Conservation (phyloP, 2,113 vertebrate species). For the Synodontis membranacea region DNA sequence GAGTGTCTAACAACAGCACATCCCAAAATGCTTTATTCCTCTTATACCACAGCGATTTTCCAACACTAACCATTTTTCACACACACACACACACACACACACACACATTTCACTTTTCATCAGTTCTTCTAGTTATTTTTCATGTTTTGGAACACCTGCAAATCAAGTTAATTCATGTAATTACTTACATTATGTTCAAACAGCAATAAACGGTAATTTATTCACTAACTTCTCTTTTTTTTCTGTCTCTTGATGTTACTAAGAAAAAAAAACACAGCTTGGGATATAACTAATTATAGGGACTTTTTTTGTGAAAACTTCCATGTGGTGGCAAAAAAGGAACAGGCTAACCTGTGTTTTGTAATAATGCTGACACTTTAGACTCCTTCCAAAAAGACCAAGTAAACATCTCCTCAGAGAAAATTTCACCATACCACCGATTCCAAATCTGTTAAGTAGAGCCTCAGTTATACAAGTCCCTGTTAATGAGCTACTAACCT, state of each 20-base stretch:
- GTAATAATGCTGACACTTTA: neutral
- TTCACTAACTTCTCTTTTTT: neutral
- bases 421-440: neutral
- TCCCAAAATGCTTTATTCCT: neutral
- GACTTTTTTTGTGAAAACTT: neutral
- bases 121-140: neutral
- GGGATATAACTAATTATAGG: neutral
- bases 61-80: neutral
- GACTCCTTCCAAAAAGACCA: neutral
- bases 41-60: neutral
- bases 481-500: neutral
- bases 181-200: neutral
- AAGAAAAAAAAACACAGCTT: neutral
- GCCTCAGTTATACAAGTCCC: neutral
- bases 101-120: neutral
- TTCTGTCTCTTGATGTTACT: neutral
- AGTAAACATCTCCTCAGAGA: neutral
- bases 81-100: too few species aligned
- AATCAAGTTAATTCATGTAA: neutral
- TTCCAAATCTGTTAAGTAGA: neutral
- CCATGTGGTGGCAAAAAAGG: neutral
- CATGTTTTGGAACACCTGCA: neutral
- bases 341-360: neutral
- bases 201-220: neutral
- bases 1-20: neutral